Conservation (phyloP, 2,888 invertebrate genomes). For the Ceramica pisi region DNA sequence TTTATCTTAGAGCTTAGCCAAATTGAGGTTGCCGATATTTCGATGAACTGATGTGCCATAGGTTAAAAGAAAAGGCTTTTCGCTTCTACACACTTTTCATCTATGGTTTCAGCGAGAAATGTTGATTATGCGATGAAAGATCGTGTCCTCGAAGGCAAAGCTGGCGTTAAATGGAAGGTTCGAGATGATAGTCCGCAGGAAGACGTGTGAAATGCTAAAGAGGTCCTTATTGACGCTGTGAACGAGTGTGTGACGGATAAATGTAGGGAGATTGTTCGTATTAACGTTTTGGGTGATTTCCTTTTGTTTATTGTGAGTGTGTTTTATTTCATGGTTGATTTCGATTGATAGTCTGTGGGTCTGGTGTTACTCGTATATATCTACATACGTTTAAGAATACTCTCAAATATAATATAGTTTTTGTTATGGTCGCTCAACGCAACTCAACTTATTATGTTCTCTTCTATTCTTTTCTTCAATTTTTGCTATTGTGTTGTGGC, state of each 20-base stretch:
- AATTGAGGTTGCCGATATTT: neutral
- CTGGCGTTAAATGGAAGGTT: slow-evolving; percentile 36
- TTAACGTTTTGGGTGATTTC: neutral
- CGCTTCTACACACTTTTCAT: slow-evolving; percentile 15
- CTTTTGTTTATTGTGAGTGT: neutral
- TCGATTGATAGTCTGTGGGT: neutral
- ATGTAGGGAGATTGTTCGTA: neutral
- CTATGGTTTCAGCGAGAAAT: slow-evolving; percentile 38
- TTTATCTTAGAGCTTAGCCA: too few relatives aligned
- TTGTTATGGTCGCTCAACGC: too few relatives aligned
- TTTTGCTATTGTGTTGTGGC: too few relatives aligned
- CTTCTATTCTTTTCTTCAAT: too few relatives aligned
- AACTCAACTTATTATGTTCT: too few relatives aligned
- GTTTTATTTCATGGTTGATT: slow-evolving; percentile 3
- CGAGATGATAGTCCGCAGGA: slow-evolving; percentile 10
- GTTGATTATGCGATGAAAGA: slow-evolving; percentile 59
- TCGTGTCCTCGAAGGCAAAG: slow-evolving; percentile 31
- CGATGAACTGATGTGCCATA: too few relatives aligned
- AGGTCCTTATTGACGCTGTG: slow-evolving; percentile 25
- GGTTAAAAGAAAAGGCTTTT: neutral
- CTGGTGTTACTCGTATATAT: neutral
- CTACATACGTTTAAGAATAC: too few relatives aligned
- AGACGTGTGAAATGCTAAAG: slow-evolving; percentile 21
- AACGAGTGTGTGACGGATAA: slow-evolving; percentile 1
- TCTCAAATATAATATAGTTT: too few relatives aligned